Conservation (phyloP, 2,888 invertebrate species). For the Phaonia tiefii region DNA sequence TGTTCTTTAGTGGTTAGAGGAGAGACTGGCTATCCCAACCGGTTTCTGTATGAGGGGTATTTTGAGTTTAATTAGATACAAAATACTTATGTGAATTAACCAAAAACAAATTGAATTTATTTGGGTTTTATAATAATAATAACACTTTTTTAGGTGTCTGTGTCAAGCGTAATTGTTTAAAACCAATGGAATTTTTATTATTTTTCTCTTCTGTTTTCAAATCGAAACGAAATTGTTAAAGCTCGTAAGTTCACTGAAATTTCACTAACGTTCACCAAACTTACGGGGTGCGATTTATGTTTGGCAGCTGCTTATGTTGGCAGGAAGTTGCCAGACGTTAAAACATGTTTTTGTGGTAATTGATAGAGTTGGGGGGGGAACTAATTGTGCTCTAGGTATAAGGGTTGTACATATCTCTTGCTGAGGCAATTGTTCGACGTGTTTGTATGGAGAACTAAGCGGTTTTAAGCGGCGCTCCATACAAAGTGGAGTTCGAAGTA, state of each 20-base stretch:
- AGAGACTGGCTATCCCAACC: neutral
- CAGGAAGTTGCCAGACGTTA: neutral
- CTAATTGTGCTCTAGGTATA: too few species aligned
- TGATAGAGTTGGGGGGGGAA: too few species aligned
- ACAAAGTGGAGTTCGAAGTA: too few species aligned
- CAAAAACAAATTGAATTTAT: neutral
- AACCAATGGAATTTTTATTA: slow-evolving; percentile 8
- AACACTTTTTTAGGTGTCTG: neutral
- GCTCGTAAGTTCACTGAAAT: neutral
- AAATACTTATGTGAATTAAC: neutral
- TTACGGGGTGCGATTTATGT: neutral
- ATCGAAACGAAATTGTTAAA: too few species aligned
- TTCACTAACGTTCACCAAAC: neutral
- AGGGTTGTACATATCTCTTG: too few species aligned
- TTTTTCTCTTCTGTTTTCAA: neutral
- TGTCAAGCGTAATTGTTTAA: neutral
- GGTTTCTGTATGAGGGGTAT: too few species aligned
- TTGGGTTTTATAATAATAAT: neutral
- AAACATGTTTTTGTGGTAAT: too few species aligned
- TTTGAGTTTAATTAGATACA: too few species aligned
- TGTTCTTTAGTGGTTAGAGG: slow-evolving; percentile 4
- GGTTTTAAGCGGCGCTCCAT: too few species aligned
- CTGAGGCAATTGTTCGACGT: too few species aligned
- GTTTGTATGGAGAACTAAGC: too few species aligned
- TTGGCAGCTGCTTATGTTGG: slow-evolving; percentile 13